Base-by-base conservation (phyloP, 1,140 invertebrate genomes). In the Danaus plexippus region DNA sequence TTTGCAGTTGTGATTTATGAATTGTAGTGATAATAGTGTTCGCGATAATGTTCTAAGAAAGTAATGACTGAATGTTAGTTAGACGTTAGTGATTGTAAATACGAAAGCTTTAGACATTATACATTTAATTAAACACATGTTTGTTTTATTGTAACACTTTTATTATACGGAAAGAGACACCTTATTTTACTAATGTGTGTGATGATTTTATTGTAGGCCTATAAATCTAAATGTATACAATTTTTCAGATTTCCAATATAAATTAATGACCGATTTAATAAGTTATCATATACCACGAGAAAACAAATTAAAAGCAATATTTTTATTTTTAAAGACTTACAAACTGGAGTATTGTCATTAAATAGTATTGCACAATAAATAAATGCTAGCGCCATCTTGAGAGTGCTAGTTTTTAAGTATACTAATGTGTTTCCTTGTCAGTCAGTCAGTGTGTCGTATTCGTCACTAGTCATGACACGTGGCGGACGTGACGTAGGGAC, bases 11-110 rank as follows among this genome's bases (percentile, higher is more conserved):
- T 82, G 73, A 82, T 83, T 71, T 67, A 78, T 64, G 69, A 81
- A 75, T 73, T 71, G 79, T 85, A 83, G 83, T 85, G 80, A 80
- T 84, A 80, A 80, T 84, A 84, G 80, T 84, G 83, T 84, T 86
- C 79, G 71, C 70, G 77, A 73, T 82, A 80, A 77, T 80, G 78
- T 83, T 80, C 73, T 82, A 81, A 79, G 77, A 73, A 74, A 75
- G 69, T 73, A 75, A 84, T 80, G 83, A 86, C 83, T 84, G 83
- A 86, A 83, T 74, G 80, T 83, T 85, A 76, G 67, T 66, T 77
- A 82, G 81, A 77, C 64, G 61, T 82, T 86, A 84, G 80, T 77
- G 69, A 78, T 84, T 86, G 83, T 86, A 86, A 81, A 86, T 86
- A 86, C 61, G 66, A 80, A 76, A 81, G 83, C 83, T 86, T 61